Evolutionary conservation across 2,113 vertebrate species (phyloP), one percentile per base, ranked within the genome.

Genomic region (Zosterops hypoxanthus): DNA sequence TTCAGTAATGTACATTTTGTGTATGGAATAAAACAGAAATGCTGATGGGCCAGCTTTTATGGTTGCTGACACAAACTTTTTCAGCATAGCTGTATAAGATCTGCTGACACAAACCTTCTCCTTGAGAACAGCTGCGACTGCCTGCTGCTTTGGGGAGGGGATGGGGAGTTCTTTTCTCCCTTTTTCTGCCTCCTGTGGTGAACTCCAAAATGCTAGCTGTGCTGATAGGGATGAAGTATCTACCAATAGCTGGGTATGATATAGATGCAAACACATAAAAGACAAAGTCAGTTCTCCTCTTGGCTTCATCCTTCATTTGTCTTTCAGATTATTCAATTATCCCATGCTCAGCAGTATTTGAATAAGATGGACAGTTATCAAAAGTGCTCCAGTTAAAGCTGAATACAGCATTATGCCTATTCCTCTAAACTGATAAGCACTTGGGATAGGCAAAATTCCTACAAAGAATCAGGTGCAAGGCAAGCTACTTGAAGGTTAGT

Each of bases 31-130:
- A 92, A 96, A 93, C 72, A 96, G 96, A 97, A 98, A 93, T 97
- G 97, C 97, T 98, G 98, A 97, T 90, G 53, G 82, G 64, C 63
- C 78, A 86, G 82, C 82, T 80, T 96, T 95, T 83, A 86, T 60
- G 87, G 55, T 56, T 98, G 97, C 97, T 98, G 97, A 98, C 95
- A 94, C 91, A 84, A 88, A 93, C 64, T 89, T 97, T 97, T 86
- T 82, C 78, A 95, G 86, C 47, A 11, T n/a, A 66, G 52, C 92
- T 89, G 63, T 86, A 22, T 59, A 72, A 92, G 92, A 84, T 83
- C 44, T 96, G 96, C 97, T 98, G 97, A 98, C 95, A 88, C 44
- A 94, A 94, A 90, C 79, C 82, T 85, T 96, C 94, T 98, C 91
- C 90, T 96, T 90, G 86, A 96, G 92, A 92, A 91, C 95, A 97